Base-by-base conservation (phyloP, 2,888 invertebrate species). In the Leucoma salicis region DNA sequence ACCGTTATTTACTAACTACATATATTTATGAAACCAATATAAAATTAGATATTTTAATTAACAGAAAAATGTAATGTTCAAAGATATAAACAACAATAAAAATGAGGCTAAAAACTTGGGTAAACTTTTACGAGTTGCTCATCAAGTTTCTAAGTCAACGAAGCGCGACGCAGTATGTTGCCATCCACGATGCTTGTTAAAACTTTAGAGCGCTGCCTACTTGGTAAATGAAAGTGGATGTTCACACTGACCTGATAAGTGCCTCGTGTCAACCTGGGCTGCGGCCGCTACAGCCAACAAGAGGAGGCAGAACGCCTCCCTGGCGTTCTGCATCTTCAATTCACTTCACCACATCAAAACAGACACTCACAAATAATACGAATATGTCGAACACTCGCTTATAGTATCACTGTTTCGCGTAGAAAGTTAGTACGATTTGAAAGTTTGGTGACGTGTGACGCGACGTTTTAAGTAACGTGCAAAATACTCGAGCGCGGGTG, bases 291-390 rank as follows among this genome's bases (percentile, higher is more conserved):
- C 78, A 44, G 72, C 74, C 68, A 82, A 58, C 72, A 81, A 61
- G 43, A 78, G 70, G 65, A 84, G 78, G 74, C 84, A 85, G 81
- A 79, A 84, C 82, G 85, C 86, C 82, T 72, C 74, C 69, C 74
- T 72, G 86, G 85, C 88, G 84, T 79, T 74, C 82, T 81, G 78
- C 88, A 88, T 88, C 67, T 72, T 77, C 75, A 74, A 74, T 68
- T 73, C 79, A 78, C 73, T 63, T 59, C 70, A 72, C 74, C 86
- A 84, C 87, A 86, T 86, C 79, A 80, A 88, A 85, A 83, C 74
- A 55, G 58, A 76, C 75, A 66, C 70, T 66, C 66, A 70, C 70
- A 70, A n/a, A 59, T 57, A 68, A 68, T 58, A 63, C 60, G 57
- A 63, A 60, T 59, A 47, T 45, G 48, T 55, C 31, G 43, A 53